These are phyloP conservation scores for Pogonomyrmex barbatus DNA, from an alignment of 1,140 invertebrate genomes.

Conservation along the genomic window DNA sequence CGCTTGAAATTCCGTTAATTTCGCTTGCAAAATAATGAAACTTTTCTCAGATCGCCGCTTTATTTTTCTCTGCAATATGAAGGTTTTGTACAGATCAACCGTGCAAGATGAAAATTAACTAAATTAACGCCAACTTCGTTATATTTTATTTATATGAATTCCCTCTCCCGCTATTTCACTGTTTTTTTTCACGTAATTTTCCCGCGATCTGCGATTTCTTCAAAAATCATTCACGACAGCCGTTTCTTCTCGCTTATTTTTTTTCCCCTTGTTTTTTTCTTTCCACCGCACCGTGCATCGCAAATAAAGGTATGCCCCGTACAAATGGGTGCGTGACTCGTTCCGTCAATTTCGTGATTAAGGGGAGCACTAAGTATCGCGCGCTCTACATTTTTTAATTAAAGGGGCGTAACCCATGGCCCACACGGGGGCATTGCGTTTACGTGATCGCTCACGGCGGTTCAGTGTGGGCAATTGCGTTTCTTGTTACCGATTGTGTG, in stretches of 20 bases:
- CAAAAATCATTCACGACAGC: background rate
- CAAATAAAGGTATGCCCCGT: conserved; percentile 25
- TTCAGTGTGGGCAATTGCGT: background rate
- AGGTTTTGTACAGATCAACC: background rate
- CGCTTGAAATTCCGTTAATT: background rate
- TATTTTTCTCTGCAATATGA: background rate
- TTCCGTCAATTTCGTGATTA: conserved; percentile 46
- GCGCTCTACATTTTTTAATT: conserved; percentile 62
- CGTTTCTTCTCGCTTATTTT: background rate
- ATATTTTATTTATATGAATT: background rate
- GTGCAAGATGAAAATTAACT: background rate
- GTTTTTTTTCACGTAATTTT: background rate
- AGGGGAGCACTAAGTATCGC: conserved; percentile 50
- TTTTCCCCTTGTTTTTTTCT: background rate
- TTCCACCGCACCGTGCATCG: background rate
- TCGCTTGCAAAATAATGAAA: background rate
- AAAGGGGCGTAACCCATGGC: conserved; percentile 13
- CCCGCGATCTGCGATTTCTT: background rate
- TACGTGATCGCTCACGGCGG: conserved; percentile 14
- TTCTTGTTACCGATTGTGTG: background rate
- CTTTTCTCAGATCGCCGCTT: background rate
- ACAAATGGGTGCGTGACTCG: conserved; percentile 38
- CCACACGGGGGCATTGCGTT: background rate
- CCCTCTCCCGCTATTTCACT: background rate
- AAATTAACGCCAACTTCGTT: background rate